Percentiles rank a stretch among this genome's conserved stretches.
Evolutionary conservation across 1,140 invertebrate species (phyloP).

Genomic region (Whitmania pigra): DNA sequence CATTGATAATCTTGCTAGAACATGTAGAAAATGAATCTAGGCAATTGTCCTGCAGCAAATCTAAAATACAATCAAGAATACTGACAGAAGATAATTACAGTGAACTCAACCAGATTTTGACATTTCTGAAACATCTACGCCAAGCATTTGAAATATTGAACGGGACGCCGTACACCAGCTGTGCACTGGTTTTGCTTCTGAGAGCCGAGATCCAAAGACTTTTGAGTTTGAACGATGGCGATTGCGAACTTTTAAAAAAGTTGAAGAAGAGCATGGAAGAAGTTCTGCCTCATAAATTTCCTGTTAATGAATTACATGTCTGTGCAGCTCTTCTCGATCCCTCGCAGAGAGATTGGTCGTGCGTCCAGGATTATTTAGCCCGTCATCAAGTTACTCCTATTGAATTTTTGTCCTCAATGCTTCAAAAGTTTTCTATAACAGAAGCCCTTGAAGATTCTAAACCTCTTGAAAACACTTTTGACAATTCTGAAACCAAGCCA

Average conservation of each 20-base stretch:
- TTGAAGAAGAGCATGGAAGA: neutral
- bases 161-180: neutral
- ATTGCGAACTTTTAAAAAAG: neutral
- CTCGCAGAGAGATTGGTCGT: neutral
- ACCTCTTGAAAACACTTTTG: neutral
- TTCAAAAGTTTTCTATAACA: neutral
- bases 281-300: neutral
- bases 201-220: neutral
- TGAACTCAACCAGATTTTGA: too few species aligned
- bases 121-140: neutral
- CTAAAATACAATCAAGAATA: too few species aligned
- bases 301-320: constrained; percentile 1
- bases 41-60: too few species aligned
- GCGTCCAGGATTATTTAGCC: neutral
- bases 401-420: constrained; percentile 1
- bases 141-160: constrained; percentile 11
- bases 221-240: neutral
- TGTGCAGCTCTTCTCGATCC: constrained; percentile 7
- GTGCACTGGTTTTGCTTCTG: constrained; percentile 3
- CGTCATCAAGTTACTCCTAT: neutral
- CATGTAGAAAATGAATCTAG: too few species aligned
- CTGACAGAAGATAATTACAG: too few species aligned
- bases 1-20: too few species aligned
- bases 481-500: neutral
- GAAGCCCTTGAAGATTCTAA: neutral